A percentile compares a stretch with the other conserved stretches of the same genome.
phyloP scores from a whole-genome alignment of 2,888 invertebrate genomes.

The Parascotia fuliginaria region DNA sequence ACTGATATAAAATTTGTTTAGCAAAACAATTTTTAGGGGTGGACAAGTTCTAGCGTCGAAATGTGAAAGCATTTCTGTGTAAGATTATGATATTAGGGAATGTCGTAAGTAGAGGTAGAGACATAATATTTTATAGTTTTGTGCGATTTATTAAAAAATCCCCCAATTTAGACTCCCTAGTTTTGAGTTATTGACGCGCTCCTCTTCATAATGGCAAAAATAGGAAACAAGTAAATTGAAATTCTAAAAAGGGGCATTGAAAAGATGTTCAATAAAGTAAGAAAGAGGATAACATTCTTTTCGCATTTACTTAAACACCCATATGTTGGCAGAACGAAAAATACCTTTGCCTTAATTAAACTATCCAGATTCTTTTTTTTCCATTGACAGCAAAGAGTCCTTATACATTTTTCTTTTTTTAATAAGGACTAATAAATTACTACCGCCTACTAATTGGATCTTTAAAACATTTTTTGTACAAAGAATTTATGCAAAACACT shows the following conservation, averaged over 20 bases:
- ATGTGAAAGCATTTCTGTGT: conserved; percentile 84
- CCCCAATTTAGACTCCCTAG: conserved; percentile 33
- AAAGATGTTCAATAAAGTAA: no score
- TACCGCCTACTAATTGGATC: conserved; percentile 73
- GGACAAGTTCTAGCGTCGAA: conserved; percentile 59
- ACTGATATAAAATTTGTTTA: conserved; percentile 30
- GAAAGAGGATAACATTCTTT: background rate
- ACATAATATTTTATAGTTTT: conserved; percentile 59
- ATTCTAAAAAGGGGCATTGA: no score
- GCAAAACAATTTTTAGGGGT: conserved; percentile 69
- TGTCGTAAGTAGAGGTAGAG: conserved; percentile 63
- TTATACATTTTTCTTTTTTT: conserved; percentile 56
- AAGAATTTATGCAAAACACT: conserved; percentile 83
- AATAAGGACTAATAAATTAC: conserved; percentile 80
- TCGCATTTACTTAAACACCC: background rate
- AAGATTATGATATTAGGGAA: conserved; percentile 81
- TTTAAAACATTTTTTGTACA: conserved; percentile 62
- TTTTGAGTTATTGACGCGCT: conserved; percentile 19
- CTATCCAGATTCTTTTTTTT: conserved; percentile 32
- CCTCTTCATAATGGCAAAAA: conserved; percentile 6
- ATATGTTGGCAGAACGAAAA: conserved; percentile 4
- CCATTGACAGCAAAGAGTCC: conserved; percentile 44
- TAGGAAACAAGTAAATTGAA: conserved; percentile 4
- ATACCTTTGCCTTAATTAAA: conserved; percentile 24
- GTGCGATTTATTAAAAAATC: conserved; percentile 52